Evolutionary conservation across 92 coral and sea anemone genomes (phyloP).

Genomic region (Paramuricea clavata): DNA sequence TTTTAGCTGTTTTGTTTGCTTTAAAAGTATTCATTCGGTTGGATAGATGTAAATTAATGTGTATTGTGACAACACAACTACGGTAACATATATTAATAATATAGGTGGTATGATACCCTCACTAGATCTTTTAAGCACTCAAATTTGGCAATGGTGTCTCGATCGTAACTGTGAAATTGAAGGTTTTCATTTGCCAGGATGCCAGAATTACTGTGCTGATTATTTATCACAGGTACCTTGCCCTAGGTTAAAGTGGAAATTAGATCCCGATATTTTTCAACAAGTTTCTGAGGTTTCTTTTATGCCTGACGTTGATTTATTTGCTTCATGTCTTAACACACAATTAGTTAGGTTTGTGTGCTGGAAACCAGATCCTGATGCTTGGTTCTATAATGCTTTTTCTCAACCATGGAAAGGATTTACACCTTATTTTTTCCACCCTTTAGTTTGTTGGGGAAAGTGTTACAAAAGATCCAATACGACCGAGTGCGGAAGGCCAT

Average conservation of each 20-base stretch:
- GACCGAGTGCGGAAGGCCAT: too few species aligned
- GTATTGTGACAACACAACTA: conserved; percentile 46
- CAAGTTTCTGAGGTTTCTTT: not conserved
- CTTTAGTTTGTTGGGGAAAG: not conserved
- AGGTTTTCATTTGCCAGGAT: not conserved
- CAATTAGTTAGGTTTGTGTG: not conserved
- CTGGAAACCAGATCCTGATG: not conserved
- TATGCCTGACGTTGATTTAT: not conserved
- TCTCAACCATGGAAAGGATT: too few species aligned
- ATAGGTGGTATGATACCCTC: not conserved
- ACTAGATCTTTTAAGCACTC: not conserved
- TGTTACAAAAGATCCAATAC: too few species aligned
- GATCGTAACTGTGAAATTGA: not conserved
- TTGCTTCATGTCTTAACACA: not conserved
- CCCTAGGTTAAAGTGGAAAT: not conserved
- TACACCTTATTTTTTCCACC: too few species aligned
- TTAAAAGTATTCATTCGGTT: not conserved
- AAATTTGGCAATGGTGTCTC: not conserved
- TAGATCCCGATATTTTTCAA: not conserved
- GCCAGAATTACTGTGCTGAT: not conserved
- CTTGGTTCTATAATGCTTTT: too few species aligned
- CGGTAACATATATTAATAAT: conserved; percentile 24
- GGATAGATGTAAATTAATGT: conserved; percentile 11
- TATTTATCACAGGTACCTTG: not conserved
- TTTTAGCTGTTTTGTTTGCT: not conserved